phyloP scores from a whole-genome alignment of 2,888 invertebrate genomes.

The Microplitis manilae region DNA sequence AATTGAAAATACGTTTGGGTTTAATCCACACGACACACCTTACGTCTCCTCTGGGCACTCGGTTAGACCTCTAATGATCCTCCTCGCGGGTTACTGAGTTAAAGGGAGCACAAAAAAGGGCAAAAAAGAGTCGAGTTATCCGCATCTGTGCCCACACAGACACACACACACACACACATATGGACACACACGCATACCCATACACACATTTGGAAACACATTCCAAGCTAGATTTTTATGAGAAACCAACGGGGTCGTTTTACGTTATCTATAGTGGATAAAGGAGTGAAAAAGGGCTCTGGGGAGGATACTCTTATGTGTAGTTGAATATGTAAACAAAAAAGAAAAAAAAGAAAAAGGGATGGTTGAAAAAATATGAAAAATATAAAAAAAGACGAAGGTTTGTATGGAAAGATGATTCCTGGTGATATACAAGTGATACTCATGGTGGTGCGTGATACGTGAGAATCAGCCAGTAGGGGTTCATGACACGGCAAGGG shows the following conservation, averaged over 20 bases:
- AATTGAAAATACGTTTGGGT: slow-evolving; percentile 61
- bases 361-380: slow-evolving; percentile 12
- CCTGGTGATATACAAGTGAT: not conserved
- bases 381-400: slow-evolving; percentile 21
- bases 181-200: not conserved
- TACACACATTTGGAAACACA: not conserved
- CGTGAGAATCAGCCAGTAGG: not conserved
- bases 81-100: slow-evolving; percentile 13
- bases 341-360: slow-evolving; percentile 4
- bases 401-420: slow-evolving; percentile 24
- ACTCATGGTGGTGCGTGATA: not conserved
- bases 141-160: not conserved
- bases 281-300: slow-evolving; percentile 29
- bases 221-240: slow-evolving; percentile 16
- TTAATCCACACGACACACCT: slow-evolving; percentile 50
- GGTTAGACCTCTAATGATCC: slow-evolving; percentile 21
- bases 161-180: not conserved
- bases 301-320: slow-evolving; percentile 7
- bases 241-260: slow-evolving; percentile 34
- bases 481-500: not conserved
- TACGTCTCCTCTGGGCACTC: not conserved
- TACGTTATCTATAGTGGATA: slow-evolving; percentile 31
- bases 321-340: slow-evolving; percentile 29
- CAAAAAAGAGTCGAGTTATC: not conserved
- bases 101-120: not conserved